A percentile compares a stretch with the other conserved stretches of the same genome.
These are phyloP conservation scores for Oplegnathus fasciatus DNA, from an alignment of 2,113 vertebrate genomes.

Conservation along the genomic window DNA sequence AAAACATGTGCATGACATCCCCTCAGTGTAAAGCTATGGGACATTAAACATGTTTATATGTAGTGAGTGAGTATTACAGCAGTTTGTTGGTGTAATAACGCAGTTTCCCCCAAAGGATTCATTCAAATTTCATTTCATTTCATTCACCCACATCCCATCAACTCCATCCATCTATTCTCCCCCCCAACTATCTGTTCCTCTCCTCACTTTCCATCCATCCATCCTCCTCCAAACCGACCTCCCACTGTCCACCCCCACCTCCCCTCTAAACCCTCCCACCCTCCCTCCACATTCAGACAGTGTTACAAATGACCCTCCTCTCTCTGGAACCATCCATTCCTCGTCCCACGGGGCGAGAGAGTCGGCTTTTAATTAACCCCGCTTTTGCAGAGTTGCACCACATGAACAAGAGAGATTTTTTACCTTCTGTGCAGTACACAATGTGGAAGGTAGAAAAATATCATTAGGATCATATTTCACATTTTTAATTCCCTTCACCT, in stretches of 20 bases:
- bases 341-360: slow-evolving; percentile 18
- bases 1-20: too few relatives aligned
- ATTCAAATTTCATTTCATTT: slow-evolving; percentile 1
- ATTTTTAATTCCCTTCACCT: neutral
- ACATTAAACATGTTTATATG: neutral
- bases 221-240: neutral
- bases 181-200: neutral
- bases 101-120: slow-evolving; percentile 9
- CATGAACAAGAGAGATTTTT: neutral
- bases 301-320: slow-evolving; percentile 44
- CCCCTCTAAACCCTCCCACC: neutral
- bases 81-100: neutral
- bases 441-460: neutral
- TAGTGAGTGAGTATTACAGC: neutral
- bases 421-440: too few relatives aligned
- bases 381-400: slow-evolving; percentile 35
- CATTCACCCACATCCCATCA: neutral
- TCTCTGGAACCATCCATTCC: slow-evolving; percentile 25
- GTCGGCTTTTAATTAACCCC: slow-evolving; percentile 52
- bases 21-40: neutral
- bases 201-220: neutral
- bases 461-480: neutral
- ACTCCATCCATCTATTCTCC: neutral
- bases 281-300: neutral
- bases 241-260: neutral